Evolutionary conservation across 2,113 vertebrate species (phyloP).

Genomic region (Plestiodon gilberti): DNA sequence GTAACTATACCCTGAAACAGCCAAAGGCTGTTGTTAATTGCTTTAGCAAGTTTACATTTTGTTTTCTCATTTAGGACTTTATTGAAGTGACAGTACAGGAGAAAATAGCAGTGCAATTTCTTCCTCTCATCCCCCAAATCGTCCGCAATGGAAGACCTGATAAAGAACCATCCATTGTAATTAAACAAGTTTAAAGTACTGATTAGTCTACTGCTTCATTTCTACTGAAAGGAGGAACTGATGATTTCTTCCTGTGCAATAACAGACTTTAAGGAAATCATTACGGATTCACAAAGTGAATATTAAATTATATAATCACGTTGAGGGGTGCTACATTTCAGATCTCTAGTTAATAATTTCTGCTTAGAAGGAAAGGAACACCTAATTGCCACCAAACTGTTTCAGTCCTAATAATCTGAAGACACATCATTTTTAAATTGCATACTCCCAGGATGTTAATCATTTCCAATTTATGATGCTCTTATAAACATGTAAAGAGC

Average conservation of each 20-base stretch:
- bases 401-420: slow-evolving; percentile 24
- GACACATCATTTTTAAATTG: slow-evolving; percentile 12
- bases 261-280: background rate
- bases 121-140: background rate
- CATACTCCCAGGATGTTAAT: background rate
- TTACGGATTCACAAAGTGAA: background rate
- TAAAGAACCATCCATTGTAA: background rate
- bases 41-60: background rate
- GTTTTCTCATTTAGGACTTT: background rate
- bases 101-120: background rate
- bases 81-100: background rate
- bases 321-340: background rate
- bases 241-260: background rate
- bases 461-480: slow-evolving; percentile 25
- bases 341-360: background rate
- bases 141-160: background rate
- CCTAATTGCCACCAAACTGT: background rate
- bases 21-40: background rate
- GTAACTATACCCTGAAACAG: background rate
- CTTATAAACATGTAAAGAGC: slow-evolving; percentile 36
- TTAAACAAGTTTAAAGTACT: background rate
- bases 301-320: slow-evolving; percentile 13
- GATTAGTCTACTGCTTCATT: background rate
- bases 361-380: slow-evolving; percentile 6
- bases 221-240: background rate